Evolutionary conservation across 2,113 vertebrate genomes (phyloP).

Genomic region (Todiramphus saurophagus): DNA sequence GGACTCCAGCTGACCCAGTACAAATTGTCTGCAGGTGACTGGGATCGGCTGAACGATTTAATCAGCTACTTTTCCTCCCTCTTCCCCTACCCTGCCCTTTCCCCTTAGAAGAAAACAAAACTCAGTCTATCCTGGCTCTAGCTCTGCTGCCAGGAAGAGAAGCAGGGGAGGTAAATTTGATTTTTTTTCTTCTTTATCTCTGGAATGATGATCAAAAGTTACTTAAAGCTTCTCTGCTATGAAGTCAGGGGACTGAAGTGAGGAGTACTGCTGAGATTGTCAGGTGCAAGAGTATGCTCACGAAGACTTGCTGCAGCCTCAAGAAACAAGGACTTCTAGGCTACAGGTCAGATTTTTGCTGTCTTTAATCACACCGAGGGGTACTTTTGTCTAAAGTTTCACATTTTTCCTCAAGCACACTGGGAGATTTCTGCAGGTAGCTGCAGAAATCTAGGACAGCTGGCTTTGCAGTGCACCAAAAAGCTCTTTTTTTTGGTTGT

Average conservation of each 20-base stretch:
- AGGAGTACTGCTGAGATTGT: neutral
- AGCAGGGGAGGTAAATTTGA: neutral
- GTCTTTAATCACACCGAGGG: neutral
- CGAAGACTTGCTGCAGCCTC: neutral
- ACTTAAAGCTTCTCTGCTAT: neutral
- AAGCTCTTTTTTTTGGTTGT: neutral
- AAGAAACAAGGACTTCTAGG: neutral
- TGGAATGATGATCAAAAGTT: neutral
- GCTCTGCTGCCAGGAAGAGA: neutral
- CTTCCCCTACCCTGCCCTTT: fast-evolving
- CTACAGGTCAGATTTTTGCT: constrained; percentile 11
- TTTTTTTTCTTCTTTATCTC: neutral
- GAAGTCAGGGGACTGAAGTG: neutral
- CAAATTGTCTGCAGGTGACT: neutral
- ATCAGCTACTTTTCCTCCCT: neutral
- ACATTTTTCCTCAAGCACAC: fast-evolving
- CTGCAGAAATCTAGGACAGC: neutral
- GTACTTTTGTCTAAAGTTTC: neutral
- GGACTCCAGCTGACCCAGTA: neutral
- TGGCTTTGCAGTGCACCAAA: neutral
- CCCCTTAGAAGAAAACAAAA: neutral
- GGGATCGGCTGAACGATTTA: neutral
- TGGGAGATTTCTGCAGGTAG: neutral
- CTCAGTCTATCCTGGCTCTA: fast-evolving
- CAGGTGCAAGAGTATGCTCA: neutral